These are phyloP conservation scores for Trematomus bernacchii DNA, from an alignment of 2,797 vertebrate species.

Conservation along the genomic window DNA sequence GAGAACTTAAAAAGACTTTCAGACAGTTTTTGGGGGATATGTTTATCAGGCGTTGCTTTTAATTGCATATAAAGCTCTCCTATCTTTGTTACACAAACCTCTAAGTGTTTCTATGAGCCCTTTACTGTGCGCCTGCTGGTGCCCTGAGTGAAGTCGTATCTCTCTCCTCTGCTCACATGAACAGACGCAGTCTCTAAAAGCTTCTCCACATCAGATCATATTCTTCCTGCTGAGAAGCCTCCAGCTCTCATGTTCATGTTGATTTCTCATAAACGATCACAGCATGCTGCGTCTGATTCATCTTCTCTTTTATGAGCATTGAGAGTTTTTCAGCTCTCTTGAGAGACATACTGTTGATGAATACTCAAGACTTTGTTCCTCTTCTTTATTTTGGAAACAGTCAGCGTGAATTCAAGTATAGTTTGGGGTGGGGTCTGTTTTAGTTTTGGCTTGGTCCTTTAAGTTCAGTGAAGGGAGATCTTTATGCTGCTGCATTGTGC, in stretches of 20 bases:
- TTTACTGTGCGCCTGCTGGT: no score
- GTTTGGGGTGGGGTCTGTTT: neutral
- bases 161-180: no score
- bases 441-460: neutral
- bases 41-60: no score
- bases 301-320: constrained; percentile 10
- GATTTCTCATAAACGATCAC: constrained; percentile 29
- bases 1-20: no score
- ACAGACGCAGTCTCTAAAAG: no score
- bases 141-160: no score
- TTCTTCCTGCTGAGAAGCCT: constrained; percentile 19
- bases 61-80: no score
- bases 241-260: constrained; percentile 25
- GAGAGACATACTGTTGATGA: neutral
- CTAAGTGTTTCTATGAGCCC: no score
- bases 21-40: no score
- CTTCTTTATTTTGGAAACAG: neutral
- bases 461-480: no score
- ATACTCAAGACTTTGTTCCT: neutral
- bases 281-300: constrained; percentile 13
- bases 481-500: no score
- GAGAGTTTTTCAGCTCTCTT: neutral
- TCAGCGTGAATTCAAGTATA: neutral
- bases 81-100: no score
- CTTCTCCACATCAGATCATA: neutral